Percentiles rank a stretch among this genome's conserved stretches.
Evolutionary conservation across 23 tunicate genomes (phyloP).

Genomic region (Clavelina lepadiformis): DNA sequence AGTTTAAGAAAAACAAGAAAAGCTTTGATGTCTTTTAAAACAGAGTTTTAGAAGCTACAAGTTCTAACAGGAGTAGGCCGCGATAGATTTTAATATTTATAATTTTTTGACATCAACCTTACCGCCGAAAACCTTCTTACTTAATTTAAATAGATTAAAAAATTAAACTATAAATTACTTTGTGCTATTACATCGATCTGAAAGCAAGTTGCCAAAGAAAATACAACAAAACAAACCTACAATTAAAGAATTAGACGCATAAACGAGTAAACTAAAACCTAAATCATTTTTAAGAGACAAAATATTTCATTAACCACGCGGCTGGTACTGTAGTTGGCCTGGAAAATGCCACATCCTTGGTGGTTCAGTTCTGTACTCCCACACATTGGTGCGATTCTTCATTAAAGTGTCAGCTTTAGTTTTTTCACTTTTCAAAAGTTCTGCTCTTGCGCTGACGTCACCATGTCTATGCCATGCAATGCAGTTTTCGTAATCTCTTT

Average conservation of each 20-base stretch:
- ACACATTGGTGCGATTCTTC: slow-evolving; percentile 23
- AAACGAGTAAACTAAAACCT: too few relatives aligned
- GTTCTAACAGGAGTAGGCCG: too few relatives aligned
- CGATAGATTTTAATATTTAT: too few relatives aligned
- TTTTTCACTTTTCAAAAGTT: slow-evolving; percentile 9
- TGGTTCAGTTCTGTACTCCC: slow-evolving; percentile 42
- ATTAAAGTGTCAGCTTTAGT: slow-evolving; percentile 5
- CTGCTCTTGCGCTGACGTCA: not conserved
- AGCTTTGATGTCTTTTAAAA: too few relatives aligned
- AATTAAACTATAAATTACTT: not conserved
- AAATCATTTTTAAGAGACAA: too few relatives aligned
- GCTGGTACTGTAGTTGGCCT: slow-evolving; percentile 21
- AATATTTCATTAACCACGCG: too few relatives aligned
- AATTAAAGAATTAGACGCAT: too few relatives aligned
- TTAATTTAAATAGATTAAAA: not conserved
- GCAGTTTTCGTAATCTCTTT: slow-evolving; percentile 3
- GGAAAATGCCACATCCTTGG: slow-evolving; percentile 55
- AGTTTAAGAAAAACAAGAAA: too few relatives aligned
- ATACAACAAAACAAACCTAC: too few relatives aligned
- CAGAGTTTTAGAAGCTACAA: too few relatives aligned
- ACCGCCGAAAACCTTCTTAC: too few relatives aligned
- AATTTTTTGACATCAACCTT: too few relatives aligned
- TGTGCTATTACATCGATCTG: not conserved
- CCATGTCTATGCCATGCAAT: not conserved
- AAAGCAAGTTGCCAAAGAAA: not conserved